Conservation (phyloP, 92 coral and sea anemone species). For the Siderastrea radians region DNA sequence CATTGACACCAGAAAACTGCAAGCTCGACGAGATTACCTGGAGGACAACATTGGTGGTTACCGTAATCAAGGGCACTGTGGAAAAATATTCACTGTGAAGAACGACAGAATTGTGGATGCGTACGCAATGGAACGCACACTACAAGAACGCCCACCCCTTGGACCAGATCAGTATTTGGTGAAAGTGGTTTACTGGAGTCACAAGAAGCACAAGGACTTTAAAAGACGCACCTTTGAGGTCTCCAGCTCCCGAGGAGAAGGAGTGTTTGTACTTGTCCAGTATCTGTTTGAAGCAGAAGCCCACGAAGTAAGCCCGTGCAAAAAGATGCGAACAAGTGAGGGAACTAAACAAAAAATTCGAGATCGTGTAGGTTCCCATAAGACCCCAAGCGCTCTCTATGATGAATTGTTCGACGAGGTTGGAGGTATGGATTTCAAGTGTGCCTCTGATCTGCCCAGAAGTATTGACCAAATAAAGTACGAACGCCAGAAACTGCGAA, state of each 20-base stretch:
- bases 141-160: constrained; percentile 36
- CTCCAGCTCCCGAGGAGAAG: constrained; percentile 8
- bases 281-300: constrained; percentile 44
- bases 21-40: constrained; percentile 36
- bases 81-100: constrained; percentile 24
- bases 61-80: constrained; percentile 51
- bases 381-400: constrained; percentile 50
- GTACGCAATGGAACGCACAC: background rate
- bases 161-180: constrained; percentile 11
- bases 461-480: constrained; percentile 58
- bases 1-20: constrained; percentile 23
- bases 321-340: constrained; percentile 14
- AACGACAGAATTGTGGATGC: constrained; percentile 3
- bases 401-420: constrained; percentile 63
- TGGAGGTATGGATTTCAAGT: constrained; percentile 38
- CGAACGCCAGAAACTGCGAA: constrained; percentile 41
- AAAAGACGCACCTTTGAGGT: constrained; percentile 45
- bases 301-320: constrained; percentile 41
- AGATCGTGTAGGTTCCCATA: background rate
- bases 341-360: constrained; percentile 10
- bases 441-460: constrained; percentile 44
- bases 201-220: constrained; percentile 66
- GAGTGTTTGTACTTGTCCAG: constrained; percentile 28
- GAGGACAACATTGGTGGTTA: constrained; percentile 42
- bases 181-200: constrained; percentile 23